Conservation (phyloP, 2,797 vertebrate genomes). For the Protonibea diacanthus region DNA sequence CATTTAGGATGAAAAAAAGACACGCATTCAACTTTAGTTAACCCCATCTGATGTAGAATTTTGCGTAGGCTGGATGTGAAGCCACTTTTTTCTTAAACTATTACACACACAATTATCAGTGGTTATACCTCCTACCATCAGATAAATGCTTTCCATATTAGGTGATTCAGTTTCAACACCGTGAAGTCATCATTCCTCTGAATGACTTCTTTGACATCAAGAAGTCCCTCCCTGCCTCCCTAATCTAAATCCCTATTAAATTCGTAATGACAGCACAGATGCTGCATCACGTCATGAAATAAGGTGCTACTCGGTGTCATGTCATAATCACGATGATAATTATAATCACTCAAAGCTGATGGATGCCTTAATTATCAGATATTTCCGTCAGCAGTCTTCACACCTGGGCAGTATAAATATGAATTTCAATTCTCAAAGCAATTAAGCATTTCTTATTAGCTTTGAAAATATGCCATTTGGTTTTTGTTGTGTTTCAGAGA, state of each 20-base stretch:
- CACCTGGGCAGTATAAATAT: conserved; percentile 1
- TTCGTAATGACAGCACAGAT: conserved; percentile 52
- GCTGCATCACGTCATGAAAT: conserved; percentile 19
- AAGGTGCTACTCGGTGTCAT: conserved; percentile 24
- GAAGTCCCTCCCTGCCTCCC: neutral
- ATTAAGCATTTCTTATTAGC: neutral
- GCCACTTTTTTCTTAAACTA: neutral
- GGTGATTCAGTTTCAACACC: neutral
- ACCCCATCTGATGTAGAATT: neutral
- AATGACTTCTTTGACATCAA: conserved; percentile 1
- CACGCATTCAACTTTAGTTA: conserved; percentile 26
- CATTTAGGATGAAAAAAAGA: neutral
- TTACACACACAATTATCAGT: neutral
- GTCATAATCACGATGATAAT: conserved; percentile 16
- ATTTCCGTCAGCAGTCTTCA: conserved; percentile 3
- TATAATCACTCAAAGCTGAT: conserved; percentile 4
- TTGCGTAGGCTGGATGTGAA: neutral
- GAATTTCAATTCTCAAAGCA: neutral
- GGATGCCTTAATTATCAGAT: conserved; percentile 12
- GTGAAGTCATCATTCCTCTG: conserved; percentile 6
- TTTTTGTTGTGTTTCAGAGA: neutral
- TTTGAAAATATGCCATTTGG: neutral
- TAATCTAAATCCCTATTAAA: conserved; percentile 41
- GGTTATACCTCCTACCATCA: neutral
- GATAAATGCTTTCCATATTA: neutral